Evolutionary conservation across 2,797 vertebrate species (phyloP).

Genomic region (Echeneis naucrates): DNA sequence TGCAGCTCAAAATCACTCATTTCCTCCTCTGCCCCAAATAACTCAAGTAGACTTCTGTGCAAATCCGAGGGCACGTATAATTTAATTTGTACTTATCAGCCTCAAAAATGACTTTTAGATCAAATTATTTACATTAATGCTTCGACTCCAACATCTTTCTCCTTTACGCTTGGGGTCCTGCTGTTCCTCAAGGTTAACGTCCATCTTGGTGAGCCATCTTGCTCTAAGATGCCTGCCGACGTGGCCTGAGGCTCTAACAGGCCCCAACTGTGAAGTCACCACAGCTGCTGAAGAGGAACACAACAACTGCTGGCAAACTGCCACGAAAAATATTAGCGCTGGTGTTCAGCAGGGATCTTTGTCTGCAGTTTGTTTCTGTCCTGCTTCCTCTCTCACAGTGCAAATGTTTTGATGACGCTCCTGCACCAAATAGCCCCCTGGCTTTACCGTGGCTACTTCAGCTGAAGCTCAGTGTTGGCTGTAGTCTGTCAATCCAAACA

Average conservation of each 20-base stretch:
- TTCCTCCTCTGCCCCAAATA: slow-evolving; percentile 27
- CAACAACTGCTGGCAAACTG: slow-evolving; percentile 12
- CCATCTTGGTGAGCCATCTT: slow-evolving; percentile 39
- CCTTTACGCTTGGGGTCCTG: neutral
- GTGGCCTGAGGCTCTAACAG: slow-evolving; percentile 43
- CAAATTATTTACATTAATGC: neutral
- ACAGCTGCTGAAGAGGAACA: slow-evolving; percentile 43
- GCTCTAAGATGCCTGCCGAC: slow-evolving; percentile 31
- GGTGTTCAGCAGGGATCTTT: neutral
- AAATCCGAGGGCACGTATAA: slow-evolving; percentile 10
- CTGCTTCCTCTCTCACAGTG: neutral
- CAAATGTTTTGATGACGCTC: slow-evolving; percentile 1
- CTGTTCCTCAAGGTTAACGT: slow-evolving; percentile 35
- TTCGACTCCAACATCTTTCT: neutral
- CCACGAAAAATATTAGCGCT: neutral
- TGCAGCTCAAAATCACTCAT: slow-evolving; percentile 28
- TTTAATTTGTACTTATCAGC: slow-evolving; percentile 26
- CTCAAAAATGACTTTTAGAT: neutral
- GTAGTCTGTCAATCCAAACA: neutral
- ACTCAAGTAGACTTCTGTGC: slow-evolving; percentile 18
- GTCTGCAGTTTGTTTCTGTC: neutral
- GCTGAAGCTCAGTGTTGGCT: neutral
- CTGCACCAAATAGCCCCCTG: neutral
- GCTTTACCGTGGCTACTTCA: neutral
- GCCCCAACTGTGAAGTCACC: slow-evolving; percentile 25